Conservation (phyloP, 2,888 invertebrate species). For the Leucophenga montana region DNA sequence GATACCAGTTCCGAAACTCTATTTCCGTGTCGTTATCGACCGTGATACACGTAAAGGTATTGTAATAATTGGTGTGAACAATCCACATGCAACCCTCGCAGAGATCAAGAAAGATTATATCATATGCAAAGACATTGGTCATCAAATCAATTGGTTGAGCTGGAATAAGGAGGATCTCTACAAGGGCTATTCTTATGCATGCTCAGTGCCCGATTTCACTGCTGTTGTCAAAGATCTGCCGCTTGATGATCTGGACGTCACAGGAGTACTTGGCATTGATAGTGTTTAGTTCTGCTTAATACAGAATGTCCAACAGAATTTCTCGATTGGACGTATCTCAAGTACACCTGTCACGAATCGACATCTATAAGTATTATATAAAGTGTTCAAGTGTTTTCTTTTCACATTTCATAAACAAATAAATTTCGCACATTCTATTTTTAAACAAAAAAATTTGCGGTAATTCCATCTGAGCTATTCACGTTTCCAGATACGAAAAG, state of each 20-base stretch:
- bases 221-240: slow-evolving; percentile 58
- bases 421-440: too few relatives aligned
- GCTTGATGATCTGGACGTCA: slow-evolving; percentile 49
- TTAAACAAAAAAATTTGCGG: too few relatives aligned
- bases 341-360: too few relatives aligned
- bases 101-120: slow-evolving; percentile 58
- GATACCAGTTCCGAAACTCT: slow-evolving; percentile 75
- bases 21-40: slow-evolving; percentile 76
- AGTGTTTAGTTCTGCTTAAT: slow-evolving; percentile 29
- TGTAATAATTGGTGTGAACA: slow-evolving; percentile 75
- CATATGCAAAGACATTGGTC: slow-evolving; percentile 63
- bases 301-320: neutral
- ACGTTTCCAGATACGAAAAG: too few relatives aligned
- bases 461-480: too few relatives aligned
- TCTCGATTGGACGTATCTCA: too few relatives aligned
- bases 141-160: slow-evolving; percentile 58
- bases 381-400: too few relatives aligned
- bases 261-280: slow-evolving; percentile 54
- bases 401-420: too few relatives aligned
- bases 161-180: slow-evolving; percentile 59
- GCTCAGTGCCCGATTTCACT: slow-evolving; percentile 60
- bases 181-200: slow-evolving; percentile 66
- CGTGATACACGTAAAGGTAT: slow-evolving; percentile 72
- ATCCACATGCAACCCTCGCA: slow-evolving; percentile 63
- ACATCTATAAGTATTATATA: too few relatives aligned